Evolutionary conservation across 2,797 vertebrate species (phyloP).

Genomic region (Acanthurus lineatus): DNA sequence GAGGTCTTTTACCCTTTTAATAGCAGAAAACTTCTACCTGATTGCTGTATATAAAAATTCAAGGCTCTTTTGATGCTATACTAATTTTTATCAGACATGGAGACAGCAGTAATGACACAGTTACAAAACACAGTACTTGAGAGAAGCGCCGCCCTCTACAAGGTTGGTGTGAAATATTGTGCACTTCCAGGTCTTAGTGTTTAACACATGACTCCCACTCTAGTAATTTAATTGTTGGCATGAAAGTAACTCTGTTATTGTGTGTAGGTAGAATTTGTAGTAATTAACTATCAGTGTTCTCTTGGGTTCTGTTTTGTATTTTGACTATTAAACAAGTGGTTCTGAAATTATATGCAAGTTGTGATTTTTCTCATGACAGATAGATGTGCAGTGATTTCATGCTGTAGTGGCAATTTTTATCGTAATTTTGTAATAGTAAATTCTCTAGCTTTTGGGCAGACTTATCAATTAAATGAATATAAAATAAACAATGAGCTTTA

Average conservation of each 20-base stretch:
- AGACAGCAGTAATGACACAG: conserved; percentile 93
- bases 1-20: conserved; percentile 80
- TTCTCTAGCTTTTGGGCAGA: not conserved
- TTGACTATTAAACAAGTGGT: conserved; percentile 36
- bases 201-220: conserved; percentile 38
- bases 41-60: not conserved
- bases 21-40: conserved; percentile 2
- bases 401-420: conserved; percentile 16
- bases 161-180: conserved; percentile 57
- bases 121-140: conserved; percentile 91
- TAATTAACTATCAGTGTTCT: conserved; percentile 25
- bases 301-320: conserved; percentile 29
- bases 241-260: conserved; percentile 27
- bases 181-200: conserved; percentile 11
- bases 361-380: conserved; percentile 28
- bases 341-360: conserved; percentile 22
- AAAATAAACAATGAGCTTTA: conserved; percentile 9
- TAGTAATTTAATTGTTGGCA: conserved; percentile 24
- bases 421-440: conserved; percentile 11
- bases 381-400: not conserved
- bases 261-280: conserved; percentile 38
- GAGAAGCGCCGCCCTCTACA: conserved; percentile 87
- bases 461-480: not conserved
- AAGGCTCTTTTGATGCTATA: not conserved
- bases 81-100: conserved; percentile 86